Conservation (phyloP, 2,797 vertebrate species). For the Myoxocephalus aenaeus region DNA sequence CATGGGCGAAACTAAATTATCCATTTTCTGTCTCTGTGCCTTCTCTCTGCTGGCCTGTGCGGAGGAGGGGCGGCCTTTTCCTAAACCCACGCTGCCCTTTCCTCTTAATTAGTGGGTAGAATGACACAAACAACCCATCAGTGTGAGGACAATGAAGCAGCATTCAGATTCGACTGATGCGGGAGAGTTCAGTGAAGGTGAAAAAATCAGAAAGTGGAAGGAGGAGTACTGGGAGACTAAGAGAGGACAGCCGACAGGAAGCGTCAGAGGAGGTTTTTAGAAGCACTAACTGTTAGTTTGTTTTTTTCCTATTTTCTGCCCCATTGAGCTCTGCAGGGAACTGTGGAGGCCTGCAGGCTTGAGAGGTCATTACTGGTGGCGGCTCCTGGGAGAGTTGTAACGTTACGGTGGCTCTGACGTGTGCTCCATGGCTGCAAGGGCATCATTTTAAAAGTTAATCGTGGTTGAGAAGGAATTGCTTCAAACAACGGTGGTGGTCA, state of each 20-base stretch:
- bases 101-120: constrained; percentile 60
- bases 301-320: constrained; percentile 77
- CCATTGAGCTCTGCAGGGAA: constrained; percentile 62
- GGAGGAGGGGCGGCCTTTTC: constrained; percentile 37
- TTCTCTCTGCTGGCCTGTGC: constrained; percentile 32
- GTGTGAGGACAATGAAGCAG: constrained; percentile 17
- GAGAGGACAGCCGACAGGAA: constrained; percentile 30
- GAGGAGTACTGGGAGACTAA: constrained; percentile 5
- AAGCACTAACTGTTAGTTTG: constrained; percentile 45
- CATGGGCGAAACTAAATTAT: constrained; percentile 27
- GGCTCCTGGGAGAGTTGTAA: constrained; percentile 49
- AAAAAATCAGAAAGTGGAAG: constrained; percentile 29
- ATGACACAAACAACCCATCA: constrained; percentile 51
- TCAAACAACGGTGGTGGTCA: constrained; percentile 25
- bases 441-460: constrained; percentile 48
- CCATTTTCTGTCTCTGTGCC: constrained; percentile 23
- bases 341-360: constrained; percentile 39
- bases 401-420: constrained; percentile 40
- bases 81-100: constrained; percentile 49
- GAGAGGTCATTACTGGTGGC: constrained; percentile 62
- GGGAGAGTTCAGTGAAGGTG: constrained; percentile 42
- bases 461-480: constrained; percentile 18
- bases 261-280: constrained; percentile 36
- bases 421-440: constrained; percentile 31
- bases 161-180: constrained; percentile 35